phyloP scores from a whole-genome alignment of 2,888 invertebrate species.

The Hemaris fuciformis region DNA sequence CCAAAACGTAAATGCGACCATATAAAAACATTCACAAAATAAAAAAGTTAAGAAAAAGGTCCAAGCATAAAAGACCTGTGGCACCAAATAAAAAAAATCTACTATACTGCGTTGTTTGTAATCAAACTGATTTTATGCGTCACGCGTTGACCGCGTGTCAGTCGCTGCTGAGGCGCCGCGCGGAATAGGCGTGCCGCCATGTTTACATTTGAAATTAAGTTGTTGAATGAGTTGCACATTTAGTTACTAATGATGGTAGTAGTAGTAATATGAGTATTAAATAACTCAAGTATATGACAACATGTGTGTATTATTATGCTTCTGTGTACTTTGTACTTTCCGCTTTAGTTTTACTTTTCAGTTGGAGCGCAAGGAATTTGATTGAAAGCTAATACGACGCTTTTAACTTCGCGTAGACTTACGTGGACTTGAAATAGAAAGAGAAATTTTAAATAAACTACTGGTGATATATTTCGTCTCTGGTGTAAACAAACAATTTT shows the following conservation, averaged over 20 bases:
- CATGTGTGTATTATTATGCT: no score
- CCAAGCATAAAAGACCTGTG: background rate
- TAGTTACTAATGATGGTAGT: background rate
- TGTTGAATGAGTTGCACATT: background rate
- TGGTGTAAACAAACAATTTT: no score
- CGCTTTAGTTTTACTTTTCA: no score
- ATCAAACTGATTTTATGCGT: slow-evolving; percentile 16
- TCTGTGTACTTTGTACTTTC: no score
- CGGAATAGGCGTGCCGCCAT: background rate
- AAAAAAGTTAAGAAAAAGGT: background rate
- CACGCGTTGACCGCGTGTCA: slow-evolving; percentile 14
- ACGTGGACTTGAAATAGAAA: no score
- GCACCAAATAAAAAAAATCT: background rate
- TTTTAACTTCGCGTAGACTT: no score
- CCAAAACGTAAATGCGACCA: background rate
- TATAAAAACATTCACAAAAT: background rate
- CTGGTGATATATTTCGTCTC: no score
- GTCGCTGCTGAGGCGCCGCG: background rate
- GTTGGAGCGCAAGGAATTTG: no score
- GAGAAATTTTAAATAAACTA: no score
- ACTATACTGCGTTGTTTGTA: slow-evolving; percentile 5
- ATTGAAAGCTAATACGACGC: no score
- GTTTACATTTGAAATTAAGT: background rate
- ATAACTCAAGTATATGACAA: no score
- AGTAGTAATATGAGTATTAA: background rate